Conservation (phyloP, 2,113 vertebrate species). For the Eulemur macaco region DNA sequence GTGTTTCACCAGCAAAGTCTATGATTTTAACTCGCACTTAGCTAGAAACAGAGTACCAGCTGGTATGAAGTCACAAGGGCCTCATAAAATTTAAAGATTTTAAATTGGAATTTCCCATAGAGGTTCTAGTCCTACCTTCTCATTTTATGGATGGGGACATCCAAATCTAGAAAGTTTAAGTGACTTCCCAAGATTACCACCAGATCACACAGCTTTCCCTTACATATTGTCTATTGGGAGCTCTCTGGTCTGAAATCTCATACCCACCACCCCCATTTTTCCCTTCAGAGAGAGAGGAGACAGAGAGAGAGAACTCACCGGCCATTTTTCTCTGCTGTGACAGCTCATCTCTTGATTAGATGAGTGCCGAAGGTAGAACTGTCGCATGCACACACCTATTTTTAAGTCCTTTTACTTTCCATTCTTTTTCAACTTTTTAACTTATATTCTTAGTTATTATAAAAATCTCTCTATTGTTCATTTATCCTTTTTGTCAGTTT, state of each 20-base stretch:
- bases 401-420: neutral
- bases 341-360: neutral
- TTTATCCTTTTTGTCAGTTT: neutral
- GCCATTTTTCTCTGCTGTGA: neutral
- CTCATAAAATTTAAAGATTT: neutral
- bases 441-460: neutral
- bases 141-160: neutral
- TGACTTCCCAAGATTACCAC: neutral
- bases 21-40: neutral
- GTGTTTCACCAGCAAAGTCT: neutral
- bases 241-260: neutral
- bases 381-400: neutral
- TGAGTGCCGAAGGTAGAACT: neutral
- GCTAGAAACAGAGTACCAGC: neutral
- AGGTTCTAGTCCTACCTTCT: neutral
- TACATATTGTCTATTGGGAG: neutral
- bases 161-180: neutral
- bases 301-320: too few relatives aligned
- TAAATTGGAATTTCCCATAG: neutral
- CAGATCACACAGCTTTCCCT: neutral
- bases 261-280: neutral
- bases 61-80: neutral
- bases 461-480: neutral
- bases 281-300: neutral
- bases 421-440: constrained; percentile 12